These are phyloP conservation scores for Scomberomorus guttatus DNA, from an alignment of 2,797 vertebrate genomes.

Conservation along the genomic window DNA sequence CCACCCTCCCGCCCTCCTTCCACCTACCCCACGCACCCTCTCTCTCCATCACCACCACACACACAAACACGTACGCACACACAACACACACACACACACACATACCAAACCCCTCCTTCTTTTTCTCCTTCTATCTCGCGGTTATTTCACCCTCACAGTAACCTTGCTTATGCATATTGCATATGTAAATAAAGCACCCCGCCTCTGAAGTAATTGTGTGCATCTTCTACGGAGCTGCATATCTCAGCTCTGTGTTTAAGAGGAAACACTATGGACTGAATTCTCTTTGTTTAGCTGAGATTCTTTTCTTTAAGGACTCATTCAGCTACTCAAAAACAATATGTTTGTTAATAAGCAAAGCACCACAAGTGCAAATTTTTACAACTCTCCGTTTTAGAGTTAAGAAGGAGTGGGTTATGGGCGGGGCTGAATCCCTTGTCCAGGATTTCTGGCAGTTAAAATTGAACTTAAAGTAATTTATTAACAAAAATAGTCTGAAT, in stretches of 20 bases:
- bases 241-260: conserved; percentile 73
- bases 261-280: conserved; percentile 72
- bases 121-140: conserved; percentile 75
- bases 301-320: conserved; percentile 78
- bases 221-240: conserved; percentile 92
- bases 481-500: background rate
- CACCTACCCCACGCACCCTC: conserved; percentile 46
- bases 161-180: conserved; percentile 90
- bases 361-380: conserved; percentile 11
- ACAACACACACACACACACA: conserved; percentile 37
- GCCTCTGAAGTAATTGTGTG: conserved; percentile 94
- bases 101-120: conserved; percentile 70
- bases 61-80: conserved; percentile 42
- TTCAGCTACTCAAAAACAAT: conserved; percentile 62
- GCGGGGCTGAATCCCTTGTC: conserved; percentile 2
- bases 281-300: conserved; percentile 86
- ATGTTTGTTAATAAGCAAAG: conserved; percentile 85
- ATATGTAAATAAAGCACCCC: conserved; percentile 92
- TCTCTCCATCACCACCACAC: conserved; percentile 58
- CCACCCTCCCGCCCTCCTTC: conserved; percentile 16
- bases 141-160: conserved; percentile 88
- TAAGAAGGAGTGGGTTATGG: conserved; percentile 32
- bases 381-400: conserved; percentile 78
- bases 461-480: background rate
- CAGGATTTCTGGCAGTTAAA: background rate